Percentiles rank a stretch among this genome's conserved stretches.
These are phyloP conservation scores for Mycteria americana DNA, from an alignment of 2,797 vertebrate species.

Conservation along the genomic window DNA sequence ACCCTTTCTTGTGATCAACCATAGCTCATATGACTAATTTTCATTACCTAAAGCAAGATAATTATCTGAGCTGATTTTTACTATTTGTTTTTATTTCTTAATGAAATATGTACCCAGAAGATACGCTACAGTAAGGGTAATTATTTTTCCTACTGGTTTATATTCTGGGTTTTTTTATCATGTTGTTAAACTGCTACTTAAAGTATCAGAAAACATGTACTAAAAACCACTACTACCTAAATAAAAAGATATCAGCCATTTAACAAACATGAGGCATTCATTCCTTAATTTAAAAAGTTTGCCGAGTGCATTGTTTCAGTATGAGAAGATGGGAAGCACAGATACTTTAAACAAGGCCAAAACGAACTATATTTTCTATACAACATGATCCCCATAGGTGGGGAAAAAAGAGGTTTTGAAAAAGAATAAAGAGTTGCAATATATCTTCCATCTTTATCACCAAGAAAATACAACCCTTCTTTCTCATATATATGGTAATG, in stretches of 20 bases:
- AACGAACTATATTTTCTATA: neutral
- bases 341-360: neutral
- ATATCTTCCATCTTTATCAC: neutral
- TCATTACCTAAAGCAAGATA: neutral
- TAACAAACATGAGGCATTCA: neutral
- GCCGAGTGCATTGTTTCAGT: neutral
- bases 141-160: conserved; percentile 22
- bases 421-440: neutral
- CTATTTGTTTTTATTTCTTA: conserved; percentile 24
- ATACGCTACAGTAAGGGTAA: neutral
- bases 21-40: neutral
- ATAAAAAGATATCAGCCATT: neutral
- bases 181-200: neutral
- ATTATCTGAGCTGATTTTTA: neutral
- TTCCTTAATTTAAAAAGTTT: neutral
- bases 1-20: neutral
- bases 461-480: neutral
- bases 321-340: neutral
- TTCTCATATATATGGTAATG: neutral
- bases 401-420: neutral
- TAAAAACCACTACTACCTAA: neutral
- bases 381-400: neutral
- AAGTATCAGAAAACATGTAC: neutral
- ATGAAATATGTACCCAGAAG: conserved; percentile 13
- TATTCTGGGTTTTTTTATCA: neutral